Percentiles rank a stretch among this genome's conserved stretches.
These are phyloP conservation scores for Drosophila nikananu DNA, from an alignment of 1,140 invertebrate species.

Conservation along the genomic window DNA sequence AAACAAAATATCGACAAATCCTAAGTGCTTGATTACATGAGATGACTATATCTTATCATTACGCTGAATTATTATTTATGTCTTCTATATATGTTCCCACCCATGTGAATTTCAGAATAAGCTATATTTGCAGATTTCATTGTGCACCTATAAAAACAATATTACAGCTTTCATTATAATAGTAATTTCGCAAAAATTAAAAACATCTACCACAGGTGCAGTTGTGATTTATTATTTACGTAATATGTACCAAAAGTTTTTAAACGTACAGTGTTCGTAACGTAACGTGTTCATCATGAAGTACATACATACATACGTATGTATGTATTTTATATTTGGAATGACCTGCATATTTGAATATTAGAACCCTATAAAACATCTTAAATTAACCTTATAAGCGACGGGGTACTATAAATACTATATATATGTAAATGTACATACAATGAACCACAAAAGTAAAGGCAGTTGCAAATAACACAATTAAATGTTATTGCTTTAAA, in stretches of 20 bases:
- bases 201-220: constrained; percentile 8
- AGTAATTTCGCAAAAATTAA: background rate
- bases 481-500: too few species aligned
- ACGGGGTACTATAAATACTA: too few species aligned
- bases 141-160: background rate
- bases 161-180: background rate
- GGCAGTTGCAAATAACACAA: too few species aligned
- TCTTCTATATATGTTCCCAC: background rate
- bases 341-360: background rate
- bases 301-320: background rate
- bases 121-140: background rate
- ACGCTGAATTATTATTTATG: background rate
- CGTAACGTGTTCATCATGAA: background rate
- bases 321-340: background rate
- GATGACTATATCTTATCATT: background rate
- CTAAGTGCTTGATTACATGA: constrained; percentile 2
- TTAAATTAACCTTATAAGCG: background rate
- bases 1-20: constrained; percentile 1
- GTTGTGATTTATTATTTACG: background rate
- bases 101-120: constrained; percentile 6
- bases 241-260: background rate
- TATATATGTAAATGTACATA: too few species aligned
- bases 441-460: too few species aligned
- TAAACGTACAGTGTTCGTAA: background rate
- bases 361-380: background rate